Evolutionary conservation across 2,113 vertebrate genomes (phyloP).

Genomic region (Albula goreensis): DNA sequence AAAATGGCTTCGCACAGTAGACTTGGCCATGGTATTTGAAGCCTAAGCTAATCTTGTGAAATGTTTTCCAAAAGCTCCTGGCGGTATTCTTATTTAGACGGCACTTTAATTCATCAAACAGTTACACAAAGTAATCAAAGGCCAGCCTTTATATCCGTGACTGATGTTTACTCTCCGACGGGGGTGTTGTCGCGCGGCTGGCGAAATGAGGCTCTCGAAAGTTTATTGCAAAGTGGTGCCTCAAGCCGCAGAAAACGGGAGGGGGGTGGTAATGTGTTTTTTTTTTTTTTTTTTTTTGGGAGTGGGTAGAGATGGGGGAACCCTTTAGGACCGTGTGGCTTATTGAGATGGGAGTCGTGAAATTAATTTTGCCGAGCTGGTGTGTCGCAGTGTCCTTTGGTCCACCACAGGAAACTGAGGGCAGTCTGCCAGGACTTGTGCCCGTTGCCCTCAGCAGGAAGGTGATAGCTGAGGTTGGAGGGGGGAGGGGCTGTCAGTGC

Average conservation of each 20-base stretch:
- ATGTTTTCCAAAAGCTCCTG: neutral
- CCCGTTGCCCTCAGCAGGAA: neutral
- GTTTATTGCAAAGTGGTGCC: conserved; percentile 5
- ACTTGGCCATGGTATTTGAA: neutral
- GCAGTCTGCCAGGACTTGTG: neutral
- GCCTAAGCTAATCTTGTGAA: neutral
- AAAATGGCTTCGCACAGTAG: neutral
- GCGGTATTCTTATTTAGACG: neutral
- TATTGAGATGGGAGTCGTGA: neutral
- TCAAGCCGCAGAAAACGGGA: neutral
- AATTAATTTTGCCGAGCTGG: neutral
- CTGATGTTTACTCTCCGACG: neutral
- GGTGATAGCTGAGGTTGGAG: no score
- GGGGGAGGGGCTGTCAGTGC: neutral
- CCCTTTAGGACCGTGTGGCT: neutral
- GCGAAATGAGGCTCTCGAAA: conserved; percentile 6
- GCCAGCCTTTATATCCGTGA: neutral
- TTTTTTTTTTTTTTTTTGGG: no score
- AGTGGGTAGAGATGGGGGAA: neutral
- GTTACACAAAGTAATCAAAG: neutral
- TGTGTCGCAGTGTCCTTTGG: neutral
- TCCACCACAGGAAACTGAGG: no score
- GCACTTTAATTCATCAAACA: neutral
- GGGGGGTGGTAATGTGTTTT: neutral
- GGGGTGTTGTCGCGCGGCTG: neutral